phyloP scores from a whole-genome alignment of 2,797 vertebrate genomes.

The Malacoraja senta region DNA sequence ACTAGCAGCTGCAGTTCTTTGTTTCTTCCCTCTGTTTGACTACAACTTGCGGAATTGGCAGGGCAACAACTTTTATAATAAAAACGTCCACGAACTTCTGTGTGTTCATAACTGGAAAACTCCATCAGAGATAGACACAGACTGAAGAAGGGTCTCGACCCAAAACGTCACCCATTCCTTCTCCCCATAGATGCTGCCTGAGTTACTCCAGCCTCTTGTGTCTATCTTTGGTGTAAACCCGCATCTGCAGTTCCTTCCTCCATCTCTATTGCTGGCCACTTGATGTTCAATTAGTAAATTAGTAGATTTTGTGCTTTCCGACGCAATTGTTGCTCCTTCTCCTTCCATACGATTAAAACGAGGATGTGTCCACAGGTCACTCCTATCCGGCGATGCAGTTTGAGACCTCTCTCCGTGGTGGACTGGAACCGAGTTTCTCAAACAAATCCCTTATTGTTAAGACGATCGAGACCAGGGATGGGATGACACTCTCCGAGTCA shows the following conservation, averaged over 20 bases:
- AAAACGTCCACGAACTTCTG: not conserved
- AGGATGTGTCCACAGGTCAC: not conserved
- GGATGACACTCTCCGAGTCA: not conserved
- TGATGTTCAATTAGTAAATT: not conserved
- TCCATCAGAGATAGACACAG: too few species aligned
- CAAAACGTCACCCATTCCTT: too few species aligned
- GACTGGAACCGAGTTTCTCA: not conserved
- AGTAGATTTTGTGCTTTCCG: not conserved
- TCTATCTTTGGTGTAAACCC: too few species aligned
- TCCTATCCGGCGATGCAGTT: not conserved
- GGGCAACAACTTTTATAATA: too few species aligned
- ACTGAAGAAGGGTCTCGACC: too few species aligned
- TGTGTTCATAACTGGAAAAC: too few species aligned
- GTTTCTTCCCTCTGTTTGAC: too few species aligned
- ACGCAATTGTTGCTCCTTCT: not conserved
- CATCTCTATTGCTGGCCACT: not conserved
- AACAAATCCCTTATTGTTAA: not conserved
- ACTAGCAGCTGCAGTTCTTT: too few species aligned
- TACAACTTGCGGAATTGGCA: too few species aligned
- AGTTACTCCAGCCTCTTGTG: too few species aligned
- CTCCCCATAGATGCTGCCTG: too few species aligned
- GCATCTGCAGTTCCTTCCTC: too few species aligned
- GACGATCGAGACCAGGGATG: conserved; percentile 22
- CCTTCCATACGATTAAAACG: not conserved
- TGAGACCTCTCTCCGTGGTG: not conserved